Base-by-base conservation (phyloP, 2,797 vertebrate species). In the Coracias cyanogaster region DNA sequence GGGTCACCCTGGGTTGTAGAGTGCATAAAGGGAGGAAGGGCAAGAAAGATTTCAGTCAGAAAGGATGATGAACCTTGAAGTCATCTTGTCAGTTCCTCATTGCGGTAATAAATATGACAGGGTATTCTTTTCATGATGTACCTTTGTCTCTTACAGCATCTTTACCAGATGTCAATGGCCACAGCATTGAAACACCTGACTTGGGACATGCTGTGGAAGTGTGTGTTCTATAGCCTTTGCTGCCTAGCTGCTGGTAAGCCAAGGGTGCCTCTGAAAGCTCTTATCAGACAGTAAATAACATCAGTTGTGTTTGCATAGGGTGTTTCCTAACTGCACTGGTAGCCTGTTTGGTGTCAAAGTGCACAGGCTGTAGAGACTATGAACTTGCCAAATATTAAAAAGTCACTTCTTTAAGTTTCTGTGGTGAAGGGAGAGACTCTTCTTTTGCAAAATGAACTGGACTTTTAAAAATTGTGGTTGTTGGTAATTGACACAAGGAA, bases 201-300 rank as follows among this genome's bases (percentile, higher is more conserved):
- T 82, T 19, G 5, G 70, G 58, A 76, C 19, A 37, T 72, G 31
- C 46, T 21, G 0, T 65, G 15, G 15, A 86, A 58, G 76, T 57
- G 15, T 9, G 2, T 10, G 8, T 91, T 88, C 73, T 2, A 0
- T 66, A 41, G 41, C 82, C 70, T 58, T 69, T 87, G 54, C 62
- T 76, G 33, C 52, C 67, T 89, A n/a, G 29, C 25, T 74, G 31
- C 66, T 91, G 33, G 29, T 45, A 67, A 82, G 45, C 71, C 71
- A 41, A n/a, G 22, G 51, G 49, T 61, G 15, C 54, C 77, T 62
- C 81, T 67, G 52, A 43, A 74, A 74, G 35, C 67, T 86, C 66
- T 88, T 91, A 88, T 60, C 76, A 60, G 77, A 41, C 67, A 76
- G 81, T 57, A 84, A 78, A 86, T 87, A 87, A 94, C 86, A 74